Evolutionary conservation across 2,797 vertebrate species (phyloP).

Genomic region (Crenuchus spilurus): DNA sequence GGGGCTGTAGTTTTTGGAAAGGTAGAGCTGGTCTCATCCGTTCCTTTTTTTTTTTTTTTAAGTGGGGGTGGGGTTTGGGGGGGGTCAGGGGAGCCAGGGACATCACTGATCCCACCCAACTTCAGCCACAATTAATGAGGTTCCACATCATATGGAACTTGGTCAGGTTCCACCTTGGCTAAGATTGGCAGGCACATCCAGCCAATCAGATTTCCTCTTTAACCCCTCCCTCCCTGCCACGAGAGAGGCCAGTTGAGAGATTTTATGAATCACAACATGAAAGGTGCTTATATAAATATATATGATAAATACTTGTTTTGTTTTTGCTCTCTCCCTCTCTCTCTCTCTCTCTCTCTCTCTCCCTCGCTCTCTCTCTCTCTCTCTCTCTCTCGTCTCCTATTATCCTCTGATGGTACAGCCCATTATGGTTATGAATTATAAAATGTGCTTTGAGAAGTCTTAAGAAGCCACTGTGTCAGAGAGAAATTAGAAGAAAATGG

Average conservation of each 20-base stretch:
- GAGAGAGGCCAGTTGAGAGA: conserved; percentile 63
- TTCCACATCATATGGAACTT: too few relatives aligned
- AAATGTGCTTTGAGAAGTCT: conserved; percentile 57
- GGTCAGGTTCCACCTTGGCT: background rate
- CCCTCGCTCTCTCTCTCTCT: conserved; percentile 60
- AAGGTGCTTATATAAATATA: conserved; percentile 71
- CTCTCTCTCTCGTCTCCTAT: conserved; percentile 56
- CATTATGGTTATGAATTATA: conserved; percentile 51
- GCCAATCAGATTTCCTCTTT: conserved; percentile 56
- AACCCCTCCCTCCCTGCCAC: conserved; percentile 55
- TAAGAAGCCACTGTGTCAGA: conserved; percentile 75
- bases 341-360: conserved; percentile 58
- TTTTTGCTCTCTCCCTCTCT: conserved; percentile 64
- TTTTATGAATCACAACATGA: conserved; percentile 76
- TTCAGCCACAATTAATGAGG: background rate
- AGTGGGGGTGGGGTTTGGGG: too few relatives aligned
- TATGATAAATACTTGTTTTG: conserved; percentile 40
- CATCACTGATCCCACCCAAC: background rate
- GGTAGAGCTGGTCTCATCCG: conserved; percentile 53
- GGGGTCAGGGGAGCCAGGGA: too few relatives aligned
- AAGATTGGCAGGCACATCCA: background rate
- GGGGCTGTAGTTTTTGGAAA: background rate
- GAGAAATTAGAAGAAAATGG: conserved; percentile 61
- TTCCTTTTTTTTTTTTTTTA: conserved; percentile 1
- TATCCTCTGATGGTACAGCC: conserved; percentile 71